Base-by-base conservation (phyloP, 2,797 vertebrate species). In the Valencia hispanica region DNA sequence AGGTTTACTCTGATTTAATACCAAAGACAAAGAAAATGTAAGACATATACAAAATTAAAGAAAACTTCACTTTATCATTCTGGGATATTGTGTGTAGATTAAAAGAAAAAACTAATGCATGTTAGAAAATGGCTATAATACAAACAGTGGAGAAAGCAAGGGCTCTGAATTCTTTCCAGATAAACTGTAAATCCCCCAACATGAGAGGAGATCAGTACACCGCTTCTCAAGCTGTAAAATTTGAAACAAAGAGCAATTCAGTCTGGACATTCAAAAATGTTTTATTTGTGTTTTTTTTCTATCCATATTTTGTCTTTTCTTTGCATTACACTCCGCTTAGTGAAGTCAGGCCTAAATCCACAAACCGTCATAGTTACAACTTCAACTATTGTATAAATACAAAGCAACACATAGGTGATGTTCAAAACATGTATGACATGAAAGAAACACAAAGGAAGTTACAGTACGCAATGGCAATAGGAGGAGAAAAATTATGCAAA, bases 381-480 rank as follows among this genome's bases (percentile, higher is more conserved):
- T 93, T 87, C 89, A 94, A 92, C 89, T 93, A 93, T 92, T 93
- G 92, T 91, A 93, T 95, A 93, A 94, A 94, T 94, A 95, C 87
- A 94, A 94, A 94, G 93, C 94, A 94, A 92, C 92, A 89, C 90
- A 92, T 83, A 93, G 80, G 85, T 92, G 87, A 91, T 84, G 85
- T 84, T 90, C 83, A 81, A 85, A 92, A 89, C 63, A 48, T 86
- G 84, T 84, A 78, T 84, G 87, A 90, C 88, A 84, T 39, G 71
- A 90, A 90, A 87, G 84, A 86, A 87, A 91, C 90, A 93, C 79
- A 36, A 73, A 84, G 83, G 79, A 91, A 87, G 77, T 89, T 93
- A 92, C 89, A 92, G 90, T 87, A 91, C 75, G 74, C 77, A 75
- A 88, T 89, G 91, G 79, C 86, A 41, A 81, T 83, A 17, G 14